Percentiles rank a stretch among this genome's conserved stretches.
Evolutionary conservation across 2,113 vertebrate genomes (phyloP).

Genomic region (Rhinoderma darwinii): DNA sequence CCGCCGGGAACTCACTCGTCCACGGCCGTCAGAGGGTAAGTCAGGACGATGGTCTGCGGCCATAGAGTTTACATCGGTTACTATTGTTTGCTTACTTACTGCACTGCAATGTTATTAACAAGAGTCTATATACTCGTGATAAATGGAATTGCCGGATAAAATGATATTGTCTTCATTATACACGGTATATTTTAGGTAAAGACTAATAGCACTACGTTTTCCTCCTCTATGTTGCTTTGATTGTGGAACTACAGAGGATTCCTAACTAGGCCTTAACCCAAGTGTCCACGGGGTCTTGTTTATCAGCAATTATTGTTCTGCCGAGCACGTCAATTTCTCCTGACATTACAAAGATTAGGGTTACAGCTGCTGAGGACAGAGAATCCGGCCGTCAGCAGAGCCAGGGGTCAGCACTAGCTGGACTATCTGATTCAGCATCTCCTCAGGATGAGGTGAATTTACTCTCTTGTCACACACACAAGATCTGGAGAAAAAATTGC

Average conservation of each 20-base stretch:
- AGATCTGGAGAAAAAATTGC: not conserved
- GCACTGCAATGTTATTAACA: not conserved
- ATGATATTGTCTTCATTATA: not conserved
- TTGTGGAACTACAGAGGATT: not conserved
- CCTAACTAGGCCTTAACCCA: not conserved
- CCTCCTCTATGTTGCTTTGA: not conserved
- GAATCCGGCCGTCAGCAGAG: not conserved
- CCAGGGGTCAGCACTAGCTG: conserved; percentile 53
- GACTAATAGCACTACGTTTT: not conserved
- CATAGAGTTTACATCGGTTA: too few species aligned
- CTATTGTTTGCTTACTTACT: not conserved
- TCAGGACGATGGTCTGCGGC: too few species aligned
- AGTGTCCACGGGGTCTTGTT: conserved; percentile 10
- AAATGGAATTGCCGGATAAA: not conserved
- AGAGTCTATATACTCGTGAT: not conserved
- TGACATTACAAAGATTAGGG: conserved; percentile 50
- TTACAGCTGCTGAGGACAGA: conserved; percentile 55
- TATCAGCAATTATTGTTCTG: conserved; percentile 52
- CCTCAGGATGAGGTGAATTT: conserved; percentile 14
- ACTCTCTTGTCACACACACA: not conserved
- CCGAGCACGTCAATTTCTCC: conserved; percentile 31
- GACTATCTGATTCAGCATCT: conserved; percentile 53
- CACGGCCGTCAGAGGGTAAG: too few species aligned
- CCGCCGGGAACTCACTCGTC: too few species aligned
- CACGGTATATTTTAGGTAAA: not conserved